Percentiles rank a stretch among this genome's conserved stretches.
These are phyloP conservation scores for Micromesistius poutassou DNA, from an alignment of 2,797 vertebrate species.

Conservation along the genomic window DNA sequence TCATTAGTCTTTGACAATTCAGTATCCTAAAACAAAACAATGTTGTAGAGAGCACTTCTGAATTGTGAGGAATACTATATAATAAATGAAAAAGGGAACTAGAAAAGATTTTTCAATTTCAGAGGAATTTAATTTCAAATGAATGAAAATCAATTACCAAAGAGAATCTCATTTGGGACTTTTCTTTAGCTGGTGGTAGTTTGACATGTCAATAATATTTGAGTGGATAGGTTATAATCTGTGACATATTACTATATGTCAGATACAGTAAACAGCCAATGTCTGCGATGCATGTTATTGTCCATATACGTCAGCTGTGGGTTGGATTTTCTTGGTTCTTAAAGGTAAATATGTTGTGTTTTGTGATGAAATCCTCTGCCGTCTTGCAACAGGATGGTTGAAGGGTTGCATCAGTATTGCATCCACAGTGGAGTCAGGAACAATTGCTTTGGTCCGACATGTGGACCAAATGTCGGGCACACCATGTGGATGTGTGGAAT, in stretches of 20 bases:
- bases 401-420: conserved; percentile 1
- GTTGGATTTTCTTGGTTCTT: background rate
- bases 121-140: background rate
- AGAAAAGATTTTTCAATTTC: background rate
- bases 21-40: background rate
- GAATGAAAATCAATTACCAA: background rate
- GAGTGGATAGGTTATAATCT: background rate
- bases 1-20: conserved; percentile 44
- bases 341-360: background rate
- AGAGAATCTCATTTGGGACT: background rate
- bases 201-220: background rate
- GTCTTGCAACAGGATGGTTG: background rate
- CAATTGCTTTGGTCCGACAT: background rate
- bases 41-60: background rate
- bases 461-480: background rate
- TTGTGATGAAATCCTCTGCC: background rate
- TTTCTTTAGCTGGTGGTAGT: background rate
- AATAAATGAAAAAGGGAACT: background rate
- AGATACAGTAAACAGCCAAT: background rate
- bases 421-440: background rate
- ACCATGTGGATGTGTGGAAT: background rate
- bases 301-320: background rate
- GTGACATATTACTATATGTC: background rate
- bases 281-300: background rate
- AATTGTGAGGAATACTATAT: background rate